Base-by-base conservation (phyloP, 2,888 invertebrate species). In the Drosophila flavopinicola region DNA sequence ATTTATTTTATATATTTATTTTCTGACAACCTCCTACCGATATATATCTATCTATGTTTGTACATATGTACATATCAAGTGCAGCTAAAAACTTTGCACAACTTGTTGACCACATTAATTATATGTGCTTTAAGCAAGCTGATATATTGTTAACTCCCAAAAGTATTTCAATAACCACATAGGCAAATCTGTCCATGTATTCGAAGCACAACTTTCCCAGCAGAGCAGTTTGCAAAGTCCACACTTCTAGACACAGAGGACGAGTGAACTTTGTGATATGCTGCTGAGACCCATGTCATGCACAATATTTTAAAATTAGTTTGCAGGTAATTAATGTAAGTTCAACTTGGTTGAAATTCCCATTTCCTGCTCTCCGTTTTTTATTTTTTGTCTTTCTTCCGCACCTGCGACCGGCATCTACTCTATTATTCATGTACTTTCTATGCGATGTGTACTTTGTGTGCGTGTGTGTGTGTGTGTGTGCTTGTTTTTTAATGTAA, bases 261-360 rank as follows among this genome's bases (percentile, higher is more conserved):
- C n/a, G 13, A 32, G 49, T 11, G n/a, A 57, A 38, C 37, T 57
- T 37, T 38, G 6, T 47, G 41, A 27, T 13, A 27, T 44, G 39
- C 33, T 32, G 11, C 30, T 29, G 66, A 44, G 54, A 39, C 51
- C 29, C 53, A 42, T 37, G 67, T 45, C 48, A 73, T 73, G 27
- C 45, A 61, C 56, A 60, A 65, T 77, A 73, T 69, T 79, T 68
- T 65, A 49, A 80, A 67, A 80, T 84, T 66, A 79, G 66, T 66
- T 75, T 66, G 38, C 37, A 41, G 54, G 30, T 78, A 77, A 75
- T 75, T 78, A 65, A 64, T 58, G 56, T 47, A 59, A 42, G 71
- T 39, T 42, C 23, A 42, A 56, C 54, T 51, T 38, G 27, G 24
- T 30, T 10, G 25, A 42, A 27, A 48, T 32, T 32, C 35, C 15